phyloP scores from a whole-genome alignment of 2,113 vertebrate species.

The sheep (Ovis aries) region ARS-UI_Ramb_v3.0 NC_056061.1:76390501-76391000 shows the following conservation, averaged over 20 bases:
- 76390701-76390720: not conserved
- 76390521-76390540: not conserved
- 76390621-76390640: not conserved
- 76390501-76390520: not conserved
- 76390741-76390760: not conserved
- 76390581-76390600: not conserved
- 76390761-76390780: not conserved
- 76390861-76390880: not conserved
- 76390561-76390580: too few species aligned
- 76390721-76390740: not conserved
- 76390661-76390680: not conserved
- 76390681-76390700: not conserved
- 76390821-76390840: not conserved
- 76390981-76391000: not conserved
- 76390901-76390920: not conserved
- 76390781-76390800: not conserved
- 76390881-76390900: rapidly evolving
- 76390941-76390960: not conserved
- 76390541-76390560: not conserved
- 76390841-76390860: not conserved
- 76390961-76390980: not conserved
- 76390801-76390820: not conserved
- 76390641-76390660: not conserved
- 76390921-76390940: not conserved
- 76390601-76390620: not conserved